Conservation (phyloP, 2,888 invertebrate genomes). For the Ophioninae sp. region DNA sequence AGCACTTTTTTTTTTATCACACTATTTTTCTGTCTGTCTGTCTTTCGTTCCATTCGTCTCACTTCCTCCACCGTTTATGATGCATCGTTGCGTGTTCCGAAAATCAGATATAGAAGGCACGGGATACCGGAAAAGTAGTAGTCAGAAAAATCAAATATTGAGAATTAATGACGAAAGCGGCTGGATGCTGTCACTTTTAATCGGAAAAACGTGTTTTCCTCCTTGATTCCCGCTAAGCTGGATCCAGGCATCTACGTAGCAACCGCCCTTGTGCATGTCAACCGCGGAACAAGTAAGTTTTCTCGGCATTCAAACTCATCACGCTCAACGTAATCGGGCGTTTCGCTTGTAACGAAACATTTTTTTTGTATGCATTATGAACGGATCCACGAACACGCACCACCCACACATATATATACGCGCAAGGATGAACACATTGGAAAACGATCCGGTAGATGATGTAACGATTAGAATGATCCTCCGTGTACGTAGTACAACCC, state of each 20-base stretch:
- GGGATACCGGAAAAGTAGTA: slow-evolving; percentile 58
- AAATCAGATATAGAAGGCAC: slow-evolving; percentile 71
- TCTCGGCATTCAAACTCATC: slow-evolving; percentile 46
- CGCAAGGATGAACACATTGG: slow-evolving; percentile 1
- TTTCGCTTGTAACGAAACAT: slow-evolving; percentile 33
- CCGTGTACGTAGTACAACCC: slow-evolving; percentile 15
- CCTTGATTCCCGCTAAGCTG: slow-evolving; percentile 74
- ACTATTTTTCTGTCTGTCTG: slow-evolving; percentile 12
- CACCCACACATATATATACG: slow-evolving; percentile 16
- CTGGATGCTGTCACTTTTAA: slow-evolving; percentile 73
- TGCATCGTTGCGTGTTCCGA: slow-evolving; percentile 53
- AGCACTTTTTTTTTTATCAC: not conserved
- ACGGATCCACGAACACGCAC: not conserved
- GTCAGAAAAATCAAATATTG: slow-evolving; percentile 37
- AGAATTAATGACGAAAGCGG: slow-evolving; percentile 61
- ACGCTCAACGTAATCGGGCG: slow-evolving; percentile 49
- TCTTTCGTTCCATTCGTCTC: slow-evolving; percentile 15
- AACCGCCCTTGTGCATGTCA: slow-evolving; percentile 78
- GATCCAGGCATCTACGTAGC: slow-evolving; percentile 79
- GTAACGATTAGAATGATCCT: slow-evolving; percentile 4
- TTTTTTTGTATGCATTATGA: slow-evolving; percentile 20
- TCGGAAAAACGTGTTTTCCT: slow-evolving; percentile 74
- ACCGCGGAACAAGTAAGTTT: slow-evolving; percentile 77
- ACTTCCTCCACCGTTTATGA: slow-evolving; percentile 26
- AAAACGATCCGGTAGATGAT: slow-evolving; percentile 40